Evolutionary conservation across 2,888 invertebrate genomes (phyloP), one percentile per base, ranked within the genome.

Genomic region (Agrenia bidenticulata): DNA sequence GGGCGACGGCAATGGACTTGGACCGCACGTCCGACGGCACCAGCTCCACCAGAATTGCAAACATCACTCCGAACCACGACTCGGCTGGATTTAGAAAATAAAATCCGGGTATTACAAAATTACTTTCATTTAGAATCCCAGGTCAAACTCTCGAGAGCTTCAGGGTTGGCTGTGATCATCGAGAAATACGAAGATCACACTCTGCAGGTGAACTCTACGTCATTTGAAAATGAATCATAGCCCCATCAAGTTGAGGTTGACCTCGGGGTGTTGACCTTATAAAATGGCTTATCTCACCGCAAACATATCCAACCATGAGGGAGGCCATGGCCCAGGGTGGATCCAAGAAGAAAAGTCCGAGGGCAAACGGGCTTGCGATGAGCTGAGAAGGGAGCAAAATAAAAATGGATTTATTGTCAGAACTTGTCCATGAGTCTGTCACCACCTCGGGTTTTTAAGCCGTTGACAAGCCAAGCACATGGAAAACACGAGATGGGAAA

Each of bases 1-100:
- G 83, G 79, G 93, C 93, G 37, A 92, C 85, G 0, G 92, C 93
- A 15, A 93, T 87, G 0, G 91, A 89, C 42, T 92, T 91, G 2
- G 92, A 92, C 54, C 93, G 84, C 15, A 92, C 86, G 5, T 87
- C 85, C 54, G 90, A 78, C 0, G 92, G 92, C 1, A 93, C 92
- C 69, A 93, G 89, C 81, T 93, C 93, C 1, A 94, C 92, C 1
- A 94, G 84, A 78, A 93, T 89, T 2, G 93, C 92, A 80, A 93
- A 93, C 2, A 93, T 87, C 70, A 94, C 92, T 56, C 93, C 93
- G 80, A 93, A 93, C 93, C 93, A 94, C 92, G 92, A 93, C 82
- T 93, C 93, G 77, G 93, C 92, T 89, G 82, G n/a, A 11, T n/a
- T n/a, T n/a, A n/a, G n/a, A n/a, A n/a, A n/a, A n/a, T n/a, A n/a